Evolutionary conservation across 2,113 vertebrate species (phyloP).

Genomic region (Microtus richardsoni): DNA sequence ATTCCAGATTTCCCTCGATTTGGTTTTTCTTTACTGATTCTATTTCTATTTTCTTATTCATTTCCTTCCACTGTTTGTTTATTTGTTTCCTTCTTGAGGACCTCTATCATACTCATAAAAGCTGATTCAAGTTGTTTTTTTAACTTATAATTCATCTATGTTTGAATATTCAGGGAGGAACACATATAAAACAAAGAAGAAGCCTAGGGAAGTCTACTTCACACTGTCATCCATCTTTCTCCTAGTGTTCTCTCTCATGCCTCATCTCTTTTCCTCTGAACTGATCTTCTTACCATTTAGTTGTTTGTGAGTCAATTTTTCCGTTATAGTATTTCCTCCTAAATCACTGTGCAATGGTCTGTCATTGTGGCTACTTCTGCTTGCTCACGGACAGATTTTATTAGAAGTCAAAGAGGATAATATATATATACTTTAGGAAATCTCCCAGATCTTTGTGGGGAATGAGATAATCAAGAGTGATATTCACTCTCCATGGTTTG

Average conservation of each 20-base stretch:
- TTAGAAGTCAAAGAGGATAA: conserved; percentile 1
- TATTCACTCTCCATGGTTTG: not conserved
- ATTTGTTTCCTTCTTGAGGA: not conserved
- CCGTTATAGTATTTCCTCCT: not conserved
- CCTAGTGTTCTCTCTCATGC: not conserved
- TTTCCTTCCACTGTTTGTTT: not conserved
- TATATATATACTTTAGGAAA: not conserved
- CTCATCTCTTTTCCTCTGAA: not conserved
- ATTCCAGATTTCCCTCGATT: not conserved
- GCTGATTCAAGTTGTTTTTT: not conserved
- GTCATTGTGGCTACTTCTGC: not conserved
- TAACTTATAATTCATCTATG: not conserved
- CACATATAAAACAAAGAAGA: not conserved
- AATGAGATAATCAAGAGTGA: not conserved
- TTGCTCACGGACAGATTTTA: not conserved
- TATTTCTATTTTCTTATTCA: not conserved
- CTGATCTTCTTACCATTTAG: not conserved
- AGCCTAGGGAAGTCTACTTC: not conserved
- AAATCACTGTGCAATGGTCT: conserved; percentile 11
- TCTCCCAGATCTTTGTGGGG: not conserved
- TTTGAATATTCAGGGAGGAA: not conserved
- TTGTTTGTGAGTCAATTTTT: not conserved
- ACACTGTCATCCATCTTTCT: not conserved
- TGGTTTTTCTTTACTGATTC: not conserved
- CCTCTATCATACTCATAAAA: not conserved